Base-by-base conservation (phyloP, 2,888 invertebrate genomes). In the Mimachlamys varia region DNA sequence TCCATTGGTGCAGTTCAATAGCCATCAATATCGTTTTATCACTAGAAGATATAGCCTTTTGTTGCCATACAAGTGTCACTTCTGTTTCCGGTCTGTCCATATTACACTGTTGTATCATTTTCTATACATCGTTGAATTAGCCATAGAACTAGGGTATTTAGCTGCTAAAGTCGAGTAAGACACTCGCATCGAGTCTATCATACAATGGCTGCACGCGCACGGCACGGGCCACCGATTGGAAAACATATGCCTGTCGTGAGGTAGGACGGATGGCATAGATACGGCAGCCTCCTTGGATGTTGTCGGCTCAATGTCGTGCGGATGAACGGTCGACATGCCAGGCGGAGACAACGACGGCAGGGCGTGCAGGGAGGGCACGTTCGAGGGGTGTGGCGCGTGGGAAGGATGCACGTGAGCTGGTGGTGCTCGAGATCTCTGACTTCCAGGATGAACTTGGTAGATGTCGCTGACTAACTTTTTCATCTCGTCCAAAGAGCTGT, bases 401-500 rank as follows among this genome's bases (percentile, higher is more conserved):
- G 91, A 88, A 37, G 90, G 88, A n/a, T 90, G 93, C 89, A 89
- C 90, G 44, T 88, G 38, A 44, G 89, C 90, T 38, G 91, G 90
- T 58, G 93, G 90, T n/a, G 92, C 89, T 49, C 93, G 91, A 37
- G 93, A 89, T 62, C 92, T 90, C 5, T 91, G 62, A 38, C 58
- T 91, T 22, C 90, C 89, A 17, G 92, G 92, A 50, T 95, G 94
- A 13, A 92, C 93, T 87, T 95, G 94, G 90, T 96, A 96, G 33
- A 96, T 94, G 76, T 96, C 96, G 92, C 95, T 95, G 10, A 96
- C 95, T 90, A 96, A 93, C 89, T 96, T 96, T 93, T 96, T 96
- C 96, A 96, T 96, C 92, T 96, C 96, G 13, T 96, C 96, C 89
- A 96, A 92, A 0, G 96, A 96, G 88, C 94, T 96, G 91, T 94